Conservation (phyloP, 2,797 vertebrate genomes). For the Mormyrus hasselquistii region DNA sequence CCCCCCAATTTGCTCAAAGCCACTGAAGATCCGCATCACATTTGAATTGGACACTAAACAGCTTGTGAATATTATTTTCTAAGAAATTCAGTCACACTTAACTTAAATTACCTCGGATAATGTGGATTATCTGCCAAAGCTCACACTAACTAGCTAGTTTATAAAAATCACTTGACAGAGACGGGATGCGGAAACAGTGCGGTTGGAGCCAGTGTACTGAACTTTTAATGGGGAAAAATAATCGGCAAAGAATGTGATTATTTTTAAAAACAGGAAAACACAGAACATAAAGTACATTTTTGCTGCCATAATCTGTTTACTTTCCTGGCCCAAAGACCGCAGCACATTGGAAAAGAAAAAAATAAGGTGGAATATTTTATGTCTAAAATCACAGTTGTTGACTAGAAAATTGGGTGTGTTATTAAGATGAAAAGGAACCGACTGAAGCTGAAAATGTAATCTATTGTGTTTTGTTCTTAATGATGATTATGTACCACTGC, state of each 20-base stretch:
- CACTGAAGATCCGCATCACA: not conserved
- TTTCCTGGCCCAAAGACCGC: not conserved
- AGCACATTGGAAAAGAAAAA: constrained; percentile 34
- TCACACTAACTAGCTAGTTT: not conserved
- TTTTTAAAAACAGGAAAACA: constrained; percentile 11
- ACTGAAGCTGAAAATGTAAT: constrained; percentile 18
- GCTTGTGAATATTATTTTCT: constrained; percentile 8
- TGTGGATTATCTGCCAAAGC: not conserved
- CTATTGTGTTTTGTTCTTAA: constrained; percentile 14
- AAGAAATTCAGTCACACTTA: constrained; percentile 6
- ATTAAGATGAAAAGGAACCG: constrained; percentile 12
- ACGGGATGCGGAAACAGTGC: not conserved
- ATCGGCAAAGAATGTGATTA: not conserved
- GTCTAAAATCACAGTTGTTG: constrained; percentile 30
- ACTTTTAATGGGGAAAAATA: not conserved
- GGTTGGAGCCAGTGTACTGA: not conserved
- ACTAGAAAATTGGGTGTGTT: constrained; percentile 22
- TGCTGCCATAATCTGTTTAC: constrained; percentile 8
- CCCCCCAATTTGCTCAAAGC: not conserved
- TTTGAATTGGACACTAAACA: constrained; percentile 10
- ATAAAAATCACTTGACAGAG: not conserved
- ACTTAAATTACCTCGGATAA: not conserved
- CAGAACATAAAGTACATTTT: constrained; percentile 44
- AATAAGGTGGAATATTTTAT: constrained; percentile 36
- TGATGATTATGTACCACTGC: not conserved